phyloP scores from a whole-genome alignment of 2,113 vertebrate species.

The Paradisaea rubra region DNA sequence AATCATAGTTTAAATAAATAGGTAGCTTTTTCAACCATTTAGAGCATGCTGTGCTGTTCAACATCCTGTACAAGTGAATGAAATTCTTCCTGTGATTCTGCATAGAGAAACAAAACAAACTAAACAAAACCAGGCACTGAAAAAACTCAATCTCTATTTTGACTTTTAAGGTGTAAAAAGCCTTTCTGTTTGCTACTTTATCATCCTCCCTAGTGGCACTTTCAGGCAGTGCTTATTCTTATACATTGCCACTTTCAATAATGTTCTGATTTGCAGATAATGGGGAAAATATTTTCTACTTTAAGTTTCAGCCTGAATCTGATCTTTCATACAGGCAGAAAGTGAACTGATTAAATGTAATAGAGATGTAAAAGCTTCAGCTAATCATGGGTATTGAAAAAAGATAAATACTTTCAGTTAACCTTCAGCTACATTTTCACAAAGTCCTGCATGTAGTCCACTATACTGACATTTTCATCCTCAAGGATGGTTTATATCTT shows the following conservation, averaged over 20 bases:
- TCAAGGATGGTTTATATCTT: not conserved
- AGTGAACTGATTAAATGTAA: not conserved
- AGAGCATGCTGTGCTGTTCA: not conserved
- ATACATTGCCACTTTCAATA: not conserved
- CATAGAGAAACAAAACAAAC: not conserved
- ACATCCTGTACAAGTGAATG: not conserved
- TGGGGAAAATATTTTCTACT: slow-evolving; percentile 32
- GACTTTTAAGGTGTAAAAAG: not conserved
- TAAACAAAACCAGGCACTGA: not conserved
- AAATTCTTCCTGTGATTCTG: slow-evolving; percentile 1
- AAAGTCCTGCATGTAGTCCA: not conserved
- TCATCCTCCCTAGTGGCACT: not conserved
- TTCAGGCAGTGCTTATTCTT: slow-evolving; percentile 3
- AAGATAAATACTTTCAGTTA: not conserved
- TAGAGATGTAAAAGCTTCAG: not conserved
- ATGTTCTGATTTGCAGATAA: slow-evolving; percentile 18
- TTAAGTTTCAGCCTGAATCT: slow-evolving; percentile 8
- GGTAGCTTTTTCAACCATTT: not conserved
- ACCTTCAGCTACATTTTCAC: not conserved
- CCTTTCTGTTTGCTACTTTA: not conserved
- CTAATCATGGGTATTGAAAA: not conserved
- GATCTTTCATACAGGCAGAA: not conserved
- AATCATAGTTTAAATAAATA: slow-evolving; percentile 37
- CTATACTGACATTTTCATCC: not conserved
- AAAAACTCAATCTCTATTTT: slow-evolving; percentile 2